These are phyloP conservation scores for Champsocephalus esox DNA, from an alignment of 2,797 vertebrate species.

Conservation along the genomic window DNA sequence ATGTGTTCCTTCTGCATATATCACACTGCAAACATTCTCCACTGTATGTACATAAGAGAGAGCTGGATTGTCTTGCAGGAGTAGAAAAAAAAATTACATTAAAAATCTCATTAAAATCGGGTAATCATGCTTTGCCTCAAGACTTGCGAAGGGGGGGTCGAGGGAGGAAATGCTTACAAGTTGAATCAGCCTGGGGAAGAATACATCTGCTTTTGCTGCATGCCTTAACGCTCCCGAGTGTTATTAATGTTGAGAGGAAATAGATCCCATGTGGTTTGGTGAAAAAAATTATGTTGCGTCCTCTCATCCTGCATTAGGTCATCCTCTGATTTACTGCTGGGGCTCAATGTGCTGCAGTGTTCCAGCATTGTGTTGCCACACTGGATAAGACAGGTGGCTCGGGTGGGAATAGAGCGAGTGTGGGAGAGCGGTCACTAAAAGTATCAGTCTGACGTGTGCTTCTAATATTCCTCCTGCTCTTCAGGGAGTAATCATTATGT, in stretches of 20 bases:
- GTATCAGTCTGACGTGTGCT: constrained; percentile 44
- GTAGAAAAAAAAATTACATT: constrained; percentile 70
- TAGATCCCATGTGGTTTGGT: constrained; percentile 79
- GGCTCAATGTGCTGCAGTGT: constrained; percentile 52
- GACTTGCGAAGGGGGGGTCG: constrained; percentile 56
- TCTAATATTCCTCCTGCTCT: constrained; percentile 52
- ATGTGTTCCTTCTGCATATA: constrained; percentile 57
- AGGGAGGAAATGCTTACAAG: constrained; percentile 78
- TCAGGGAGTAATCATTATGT: constrained; percentile 17
- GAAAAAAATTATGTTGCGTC: constrained; percentile 59
- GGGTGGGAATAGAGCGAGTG: constrained; percentile 55
- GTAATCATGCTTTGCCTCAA: constrained; percentile 83
- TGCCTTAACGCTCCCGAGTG: constrained; percentile 81
- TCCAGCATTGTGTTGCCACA: constrained; percentile 63
- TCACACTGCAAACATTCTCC: constrained; percentile 72
- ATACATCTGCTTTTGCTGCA: constrained; percentile 82
- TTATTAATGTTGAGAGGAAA: constrained; percentile 82
- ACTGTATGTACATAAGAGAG: constrained; percentile 72
- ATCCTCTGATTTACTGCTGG: constrained; percentile 72
- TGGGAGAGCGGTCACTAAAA: constrained; percentile 57
- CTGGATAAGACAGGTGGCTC: constrained; percentile 67
- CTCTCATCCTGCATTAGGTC: constrained; percentile 77
- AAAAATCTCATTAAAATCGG: constrained; percentile 85
- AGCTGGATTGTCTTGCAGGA: constrained; percentile 69
- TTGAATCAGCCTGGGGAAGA: constrained; percentile 80